Evolutionary conservation across 1,140 invertebrate species (phyloP), one percentile per base, ranked within the genome.

Genomic region (Zaprionus vittiger): DNA sequence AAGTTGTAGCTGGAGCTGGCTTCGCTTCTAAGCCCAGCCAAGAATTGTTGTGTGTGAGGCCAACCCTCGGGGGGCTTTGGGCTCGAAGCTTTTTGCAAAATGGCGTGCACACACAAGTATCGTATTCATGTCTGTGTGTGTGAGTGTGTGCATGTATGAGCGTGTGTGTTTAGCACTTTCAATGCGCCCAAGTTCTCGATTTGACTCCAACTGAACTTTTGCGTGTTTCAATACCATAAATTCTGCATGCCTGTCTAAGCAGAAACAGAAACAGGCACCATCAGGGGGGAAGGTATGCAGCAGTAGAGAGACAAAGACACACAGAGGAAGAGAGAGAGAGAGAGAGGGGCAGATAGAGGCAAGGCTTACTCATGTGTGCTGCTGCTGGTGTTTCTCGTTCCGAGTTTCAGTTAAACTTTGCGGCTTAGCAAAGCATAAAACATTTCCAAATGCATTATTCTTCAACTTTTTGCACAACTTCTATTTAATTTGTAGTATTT

Each of bases 141-240:
- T 37, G 64, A 63, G 64, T 5, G 24, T n/a, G 24, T 62, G 65
- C 52, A 22, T 12, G 70, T 41, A 65, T 67, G 54, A 38, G 28
- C 31, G 63, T 61, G 38, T 77, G 61, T 66, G 73, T 57, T 75
- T 83, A 72, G 83, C 80, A 87, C 83, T 86, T 76, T 86, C 69
- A 80, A 83, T 65, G 77, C 64, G 71, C 66, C 70, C 63, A 77
- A 77, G 81, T 90, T 83, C 85, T 90, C 84, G 85, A 89, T 89
- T 84, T 84, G 81, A 90, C 85, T 89, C 68, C 72, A 81, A 76
- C 85, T 89, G 84, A 89, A 89, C 85, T 90, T 89, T 87, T 81
- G 84, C 84, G 84, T 87, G 84, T 84, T 87, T 81, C 72, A 89
- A 89, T 89, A 90, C 84, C 85, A 89, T 89, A 89, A 89, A 89